Percentiles rank a stretch among this genome's conserved stretches.
phyloP scores from a whole-genome alignment of 2,888 invertebrate genomes.

The Nomada ruficornis region DNA sequence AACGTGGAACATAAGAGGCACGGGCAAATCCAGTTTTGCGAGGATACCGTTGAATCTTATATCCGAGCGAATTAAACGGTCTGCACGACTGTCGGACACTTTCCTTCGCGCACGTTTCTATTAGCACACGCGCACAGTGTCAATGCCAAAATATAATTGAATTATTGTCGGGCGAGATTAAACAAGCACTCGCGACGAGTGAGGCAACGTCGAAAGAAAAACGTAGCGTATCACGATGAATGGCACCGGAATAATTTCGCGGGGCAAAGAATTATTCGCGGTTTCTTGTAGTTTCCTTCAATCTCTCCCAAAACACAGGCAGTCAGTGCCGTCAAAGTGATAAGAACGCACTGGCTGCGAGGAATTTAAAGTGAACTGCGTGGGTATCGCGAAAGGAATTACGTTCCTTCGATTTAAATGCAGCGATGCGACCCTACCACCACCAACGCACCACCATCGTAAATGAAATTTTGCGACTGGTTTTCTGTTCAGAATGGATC shows the following conservation, averaged over 20 bases:
- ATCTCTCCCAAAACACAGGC: conserved; percentile 66
- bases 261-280: conserved; percentile 41
- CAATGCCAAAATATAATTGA: not conserved
- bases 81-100: not conserved
- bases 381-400: conserved; percentile 65
- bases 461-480: conserved; percentile 9
- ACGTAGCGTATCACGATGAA: not conserved
- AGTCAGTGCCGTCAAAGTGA: conserved; percentile 79
- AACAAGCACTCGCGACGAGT: conserved; percentile 11
- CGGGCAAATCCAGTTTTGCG: conserved; percentile 60
- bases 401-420: conserved; percentile 59
- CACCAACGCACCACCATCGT: conserved; percentile 8
- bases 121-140: not conserved
- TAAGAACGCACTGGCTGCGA: conserved; percentile 72
- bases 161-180: not conserved
- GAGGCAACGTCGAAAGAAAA: not conserved
- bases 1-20: conserved; percentile 64
- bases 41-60: not conserved
- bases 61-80: not conserved
- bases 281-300: conserved; percentile 45
- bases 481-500: not conserved
- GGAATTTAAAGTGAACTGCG: conserved; percentile 69
- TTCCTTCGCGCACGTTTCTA: not conserved
- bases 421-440: conserved; percentile 41
- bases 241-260: conserved; percentile 3